Base-by-base conservation (phyloP, 2,113 vertebrate genomes). In the Tichodroma muraria region DNA sequence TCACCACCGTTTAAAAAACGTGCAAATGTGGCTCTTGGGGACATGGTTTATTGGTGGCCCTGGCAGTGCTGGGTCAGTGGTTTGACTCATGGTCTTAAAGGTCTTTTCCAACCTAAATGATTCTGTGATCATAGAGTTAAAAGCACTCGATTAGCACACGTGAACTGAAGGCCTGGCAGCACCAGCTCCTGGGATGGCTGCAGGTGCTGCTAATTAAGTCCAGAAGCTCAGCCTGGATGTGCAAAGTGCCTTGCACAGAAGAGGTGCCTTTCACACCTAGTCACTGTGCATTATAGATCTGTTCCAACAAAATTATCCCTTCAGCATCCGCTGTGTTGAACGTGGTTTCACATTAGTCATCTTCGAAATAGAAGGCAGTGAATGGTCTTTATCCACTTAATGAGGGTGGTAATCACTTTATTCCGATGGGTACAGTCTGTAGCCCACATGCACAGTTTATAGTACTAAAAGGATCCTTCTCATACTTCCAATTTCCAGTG, bases 241-340 rank as follows among this genome's bases (percentile, higher is more conserved):
- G 91, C 85, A 86, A 93, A 96, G 91, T n/a, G 93, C 56, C 88
- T 93, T 12, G 76, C 10, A 25, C 85, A 45, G 63, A 30, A 63
- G 90, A 93, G 88, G 49, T 4, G 68, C 35, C 93, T 91, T 94
- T 97, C 93, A 91, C 96, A 96, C 82, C 82, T 63, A 44, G 49
- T 80, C 91, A 76, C 85, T 47, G 84, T 3, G 38, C 72, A 6
- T 64, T 78, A 81, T 9, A 85, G 70, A 95, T 52, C 53, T 87
- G 69, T 78, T 95, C 88, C 80, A 90, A 94, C 90, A 90, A 93
- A 96, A 95, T 94, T 88, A 90, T 83, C 90, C 91, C 85, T 56
- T 95, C 87, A 91, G 93, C 90, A 75, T 68, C 56, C 37, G 1
- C 91, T 68, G 68, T 37, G 82, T 64, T 60, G 72, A 91, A 40